phyloP scores from a whole-genome alignment of 2,113 vertebrate species.

The Microcebus griseorufus region DNA sequence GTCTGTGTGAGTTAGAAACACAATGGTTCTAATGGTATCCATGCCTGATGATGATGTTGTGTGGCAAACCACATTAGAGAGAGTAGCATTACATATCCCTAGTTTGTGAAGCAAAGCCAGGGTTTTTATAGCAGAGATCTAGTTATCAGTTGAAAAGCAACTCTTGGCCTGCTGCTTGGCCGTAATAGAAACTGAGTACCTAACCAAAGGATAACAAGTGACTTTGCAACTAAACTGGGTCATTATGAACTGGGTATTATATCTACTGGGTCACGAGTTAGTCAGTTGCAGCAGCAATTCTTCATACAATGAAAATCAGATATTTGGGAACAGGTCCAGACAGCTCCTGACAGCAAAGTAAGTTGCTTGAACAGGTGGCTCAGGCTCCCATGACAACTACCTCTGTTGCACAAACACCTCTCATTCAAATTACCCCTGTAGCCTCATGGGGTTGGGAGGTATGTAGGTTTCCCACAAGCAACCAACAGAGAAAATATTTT shows the following conservation, averaged over 20 bases:
- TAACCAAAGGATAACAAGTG: neutral
- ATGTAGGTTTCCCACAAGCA: neutral
- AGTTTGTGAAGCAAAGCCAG: neutral
- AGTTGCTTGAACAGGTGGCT: neutral
- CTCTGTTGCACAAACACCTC: neutral
- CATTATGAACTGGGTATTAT: neutral
- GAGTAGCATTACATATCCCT: neutral
- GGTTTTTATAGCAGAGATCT: neutral
- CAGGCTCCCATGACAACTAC: neutral
- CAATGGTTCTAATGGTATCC: neutral
- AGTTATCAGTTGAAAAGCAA: neutral
- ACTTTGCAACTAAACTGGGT: neutral
- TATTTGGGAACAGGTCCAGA: neutral
- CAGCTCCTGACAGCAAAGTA: neutral
- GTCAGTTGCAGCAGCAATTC: neutral
- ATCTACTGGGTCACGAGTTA: neutral
- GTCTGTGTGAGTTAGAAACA: neutral
- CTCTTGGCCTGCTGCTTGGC: neutral
- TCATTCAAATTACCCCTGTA: neutral
- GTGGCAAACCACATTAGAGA: neutral
- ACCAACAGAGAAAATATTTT: neutral
- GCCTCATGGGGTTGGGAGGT: no score
- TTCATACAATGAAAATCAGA: neutral
- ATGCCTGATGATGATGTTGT: neutral
- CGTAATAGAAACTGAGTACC: neutral